These are phyloP conservation scores for Acanthopleura granulata DNA, from an alignment of 2,888 invertebrate species.

Conservation along the genomic window DNA sequence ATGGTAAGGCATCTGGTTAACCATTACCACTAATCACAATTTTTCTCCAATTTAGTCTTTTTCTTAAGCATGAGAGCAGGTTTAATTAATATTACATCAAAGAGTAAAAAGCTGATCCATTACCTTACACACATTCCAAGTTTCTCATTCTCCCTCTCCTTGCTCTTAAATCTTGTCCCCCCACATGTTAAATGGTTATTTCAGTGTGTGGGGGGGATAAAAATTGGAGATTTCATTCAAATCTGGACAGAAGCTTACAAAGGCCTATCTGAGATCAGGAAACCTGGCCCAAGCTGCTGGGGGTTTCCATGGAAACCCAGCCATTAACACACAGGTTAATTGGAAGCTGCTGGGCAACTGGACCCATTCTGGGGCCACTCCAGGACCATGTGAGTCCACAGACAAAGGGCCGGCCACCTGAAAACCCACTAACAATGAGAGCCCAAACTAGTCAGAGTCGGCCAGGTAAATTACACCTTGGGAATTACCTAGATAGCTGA, in stretches of 20 bases:
- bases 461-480: slow-evolving; percentile 10
- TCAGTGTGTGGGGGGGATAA: too few relatives aligned
- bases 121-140: too few relatives aligned
- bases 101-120: too few relatives aligned
- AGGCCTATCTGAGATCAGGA: not conserved
- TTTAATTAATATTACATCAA: too few relatives aligned
- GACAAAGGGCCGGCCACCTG: slow-evolving; percentile 8
- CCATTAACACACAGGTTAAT: slow-evolving; percentile 9
- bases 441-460: not conserved
- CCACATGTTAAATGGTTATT: too few relatives aligned
- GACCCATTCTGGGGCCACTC: not conserved
- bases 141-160: too few relatives aligned
- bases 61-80: too few relatives aligned
- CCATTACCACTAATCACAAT: too few relatives aligned
- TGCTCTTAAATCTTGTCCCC: too few relatives aligned
- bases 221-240: not conserved
- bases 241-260: not conserved
- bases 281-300: not conserved
- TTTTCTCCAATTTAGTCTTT: too few relatives aligned
- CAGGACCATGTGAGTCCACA: slow-evolving; percentile 1
- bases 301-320: slow-evolving; percentile 9
- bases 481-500: not conserved
- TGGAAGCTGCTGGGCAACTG: not conserved
- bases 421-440: not conserved
- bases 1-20: too few relatives aligned